Percentiles rank a stretch among this genome's conserved stretches.
Evolutionary conservation across 2,888 invertebrate species (phyloP).

Genomic region (Amblyjoppa fuscipennis): DNA sequence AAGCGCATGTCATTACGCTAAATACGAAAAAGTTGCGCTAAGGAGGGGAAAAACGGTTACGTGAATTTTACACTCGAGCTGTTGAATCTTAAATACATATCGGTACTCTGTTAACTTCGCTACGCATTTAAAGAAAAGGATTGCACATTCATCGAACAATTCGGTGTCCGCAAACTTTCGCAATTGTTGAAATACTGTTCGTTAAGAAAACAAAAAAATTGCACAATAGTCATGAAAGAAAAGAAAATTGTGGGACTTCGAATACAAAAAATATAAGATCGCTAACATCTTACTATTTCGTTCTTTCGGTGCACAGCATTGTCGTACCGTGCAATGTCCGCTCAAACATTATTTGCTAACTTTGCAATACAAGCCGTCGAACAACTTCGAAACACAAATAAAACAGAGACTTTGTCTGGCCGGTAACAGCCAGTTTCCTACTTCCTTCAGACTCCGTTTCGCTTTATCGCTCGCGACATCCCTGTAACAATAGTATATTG

Average conservation of each 20-base stretch:
- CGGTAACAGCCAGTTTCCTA: slow-evolving; percentile 18
- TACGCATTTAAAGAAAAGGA: not conserved
- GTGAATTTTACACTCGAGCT: slow-evolving; percentile 6
- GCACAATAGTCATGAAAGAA: not conserved
- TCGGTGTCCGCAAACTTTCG: too few relatives aligned
- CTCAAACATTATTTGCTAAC: not conserved
- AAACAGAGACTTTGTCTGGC: not conserved
- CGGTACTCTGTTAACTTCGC: not conserved
- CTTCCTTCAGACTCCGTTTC: slow-evolving; percentile 21
- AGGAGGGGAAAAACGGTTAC: slow-evolving; percentile 25
- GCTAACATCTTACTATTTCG: not conserved
- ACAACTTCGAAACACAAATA: not conserved
- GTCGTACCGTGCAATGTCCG: not conserved
- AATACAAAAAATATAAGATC: not conserved
- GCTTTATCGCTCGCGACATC: slow-evolving; percentile 39
- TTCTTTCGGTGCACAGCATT: not conserved
- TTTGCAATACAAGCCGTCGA: not conserved
- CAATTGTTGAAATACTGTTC: too few relatives aligned
- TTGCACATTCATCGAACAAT: too few relatives aligned
- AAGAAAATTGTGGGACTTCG: too few relatives aligned
- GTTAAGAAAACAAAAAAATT: not conserved
- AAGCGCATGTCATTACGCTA: slow-evolving; percentile 26
- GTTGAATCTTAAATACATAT: not conserved
- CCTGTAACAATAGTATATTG: slow-evolving; percentile 10
- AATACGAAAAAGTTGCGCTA: slow-evolving; percentile 3